Percentiles rank a stretch among this genome's conserved stretches.
phyloP scores from a whole-genome alignment of 1,140 invertebrate species.

The Danaus melanippus region DNA sequence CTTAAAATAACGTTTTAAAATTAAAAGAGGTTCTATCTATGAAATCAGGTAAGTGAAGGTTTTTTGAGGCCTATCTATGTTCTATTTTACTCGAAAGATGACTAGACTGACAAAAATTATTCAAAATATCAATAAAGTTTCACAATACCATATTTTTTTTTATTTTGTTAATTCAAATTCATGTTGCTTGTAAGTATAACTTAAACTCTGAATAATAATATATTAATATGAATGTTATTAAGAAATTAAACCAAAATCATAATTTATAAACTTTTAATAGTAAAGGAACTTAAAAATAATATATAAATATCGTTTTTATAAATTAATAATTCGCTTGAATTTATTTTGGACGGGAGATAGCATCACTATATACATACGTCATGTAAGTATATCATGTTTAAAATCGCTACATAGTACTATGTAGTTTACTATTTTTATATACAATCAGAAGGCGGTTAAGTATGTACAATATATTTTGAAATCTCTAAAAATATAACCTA shows the following conservation, averaged over 20 bases:
- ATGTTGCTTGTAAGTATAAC: too few relatives aligned
- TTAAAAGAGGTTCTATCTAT: too few relatives aligned
- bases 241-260: conserved; percentile 16
- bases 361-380: conserved; percentile 60
- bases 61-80: too few relatives aligned
- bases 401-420: conserved; percentile 49
- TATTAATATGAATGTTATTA: neutral
- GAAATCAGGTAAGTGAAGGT: too few relatives aligned
- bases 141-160: too few relatives aligned
- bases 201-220: too few relatives aligned
- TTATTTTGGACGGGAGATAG: conserved; percentile 48
- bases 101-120: too few relatives aligned
- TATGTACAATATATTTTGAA: conserved; percentile 16
- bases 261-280: conserved; percentile 32
- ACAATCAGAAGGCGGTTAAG: conserved; percentile 18
- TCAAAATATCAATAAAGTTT: too few relatives aligned
- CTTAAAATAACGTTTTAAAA: too few relatives aligned
- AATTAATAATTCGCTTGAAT: conserved; percentile 53
- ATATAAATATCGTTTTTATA: conserved; percentile 60
- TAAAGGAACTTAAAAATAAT: conserved; percentile 31
- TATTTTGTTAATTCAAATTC: too few relatives aligned
- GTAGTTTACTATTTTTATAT: conserved; percentile 30
- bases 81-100: too few relatives aligned
- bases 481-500: too few relatives aligned
- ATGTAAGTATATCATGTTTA: conserved; percentile 47